Percentiles rank a stretch among this genome's conserved stretches.
phyloP scores from a whole-genome alignment of 92 coral and sea anemone genomes.

The Epizoanthus illoricatus region DNA sequence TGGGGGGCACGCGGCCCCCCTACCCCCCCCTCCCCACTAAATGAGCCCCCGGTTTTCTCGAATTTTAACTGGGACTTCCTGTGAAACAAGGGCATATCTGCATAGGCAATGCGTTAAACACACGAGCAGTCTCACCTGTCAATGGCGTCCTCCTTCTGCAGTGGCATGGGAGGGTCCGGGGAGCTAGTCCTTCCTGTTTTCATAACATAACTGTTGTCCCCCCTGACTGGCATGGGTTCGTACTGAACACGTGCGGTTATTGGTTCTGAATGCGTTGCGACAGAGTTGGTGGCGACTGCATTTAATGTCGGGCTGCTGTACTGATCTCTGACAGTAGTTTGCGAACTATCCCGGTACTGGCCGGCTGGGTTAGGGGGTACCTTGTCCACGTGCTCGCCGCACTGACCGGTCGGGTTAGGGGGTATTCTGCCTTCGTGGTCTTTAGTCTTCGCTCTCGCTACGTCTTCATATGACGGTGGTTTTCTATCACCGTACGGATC shows the following conservation, averaged over 20 bases:
- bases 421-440: background rate
- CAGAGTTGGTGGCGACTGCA: background rate
- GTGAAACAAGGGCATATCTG: too few relatives aligned
- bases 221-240: conserved; percentile 4
- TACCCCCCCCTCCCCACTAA: too few relatives aligned
- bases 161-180: background rate
- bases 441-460: conserved; percentile 12
- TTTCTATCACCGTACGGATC: background rate
- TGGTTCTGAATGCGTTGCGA: background rate
- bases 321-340: background rate
- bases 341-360: background rate
- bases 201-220: background rate
- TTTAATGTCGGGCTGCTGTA: background rate
- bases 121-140: conserved; percentile 7
- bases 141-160: background rate
- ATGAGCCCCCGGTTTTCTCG: too few relatives aligned
- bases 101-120: background rate
- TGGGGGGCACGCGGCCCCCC: too few relatives aligned
- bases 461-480: conserved; percentile 31
- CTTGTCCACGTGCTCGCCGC: background rate
- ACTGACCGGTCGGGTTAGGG: background rate
- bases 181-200: background rate
- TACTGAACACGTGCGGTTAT: conserved; percentile 26
- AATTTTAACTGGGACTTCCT: too few relatives aligned
- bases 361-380: background rate